Evolutionary conservation across 2,888 invertebrate species (phyloP).

Genomic region (Heliconius hortense): DNA sequence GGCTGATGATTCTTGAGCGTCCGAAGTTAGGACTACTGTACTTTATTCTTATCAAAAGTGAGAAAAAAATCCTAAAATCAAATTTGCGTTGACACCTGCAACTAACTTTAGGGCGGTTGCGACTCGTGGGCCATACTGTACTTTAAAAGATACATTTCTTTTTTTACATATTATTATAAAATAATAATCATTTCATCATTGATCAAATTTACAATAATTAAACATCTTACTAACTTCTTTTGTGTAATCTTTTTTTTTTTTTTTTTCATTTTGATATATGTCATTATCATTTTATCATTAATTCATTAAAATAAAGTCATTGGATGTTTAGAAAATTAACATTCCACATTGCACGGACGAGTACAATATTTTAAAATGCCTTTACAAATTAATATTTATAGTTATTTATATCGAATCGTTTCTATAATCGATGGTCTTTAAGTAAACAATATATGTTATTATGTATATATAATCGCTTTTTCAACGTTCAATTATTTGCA

Average conservation of each 20-base stretch:
- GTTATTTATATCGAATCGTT: neutral
- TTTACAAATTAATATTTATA: slow-evolving; percentile 24
- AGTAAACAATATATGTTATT: neutral
- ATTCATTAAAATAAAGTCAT: neutral
- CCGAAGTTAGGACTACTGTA: too few species aligned
- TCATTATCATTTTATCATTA: neutral
- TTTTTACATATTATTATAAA: neutral
- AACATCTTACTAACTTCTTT: too few species aligned
- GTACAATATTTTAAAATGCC: slow-evolving; percentile 26
- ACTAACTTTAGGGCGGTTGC: too few species aligned
- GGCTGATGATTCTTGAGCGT: too few species aligned
- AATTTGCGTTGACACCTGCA: neutral
- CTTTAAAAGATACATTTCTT: neutral
- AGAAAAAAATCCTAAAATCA: neutral
- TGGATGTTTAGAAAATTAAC: slow-evolving; percentile 10
- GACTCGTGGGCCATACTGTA: neutral
- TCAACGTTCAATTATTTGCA: neutral
- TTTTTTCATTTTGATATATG: neutral
- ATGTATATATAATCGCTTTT: neutral
- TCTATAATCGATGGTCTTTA: slow-evolving; percentile 1
- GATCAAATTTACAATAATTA: neutral
- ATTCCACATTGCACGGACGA: slow-evolving; percentile 26
- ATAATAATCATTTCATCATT: neutral
- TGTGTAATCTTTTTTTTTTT: too few species aligned
- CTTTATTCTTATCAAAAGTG: too few species aligned